Base-by-base conservation (phyloP, 1,140 invertebrate genomes). In the Pachypsylla venusta region DNA sequence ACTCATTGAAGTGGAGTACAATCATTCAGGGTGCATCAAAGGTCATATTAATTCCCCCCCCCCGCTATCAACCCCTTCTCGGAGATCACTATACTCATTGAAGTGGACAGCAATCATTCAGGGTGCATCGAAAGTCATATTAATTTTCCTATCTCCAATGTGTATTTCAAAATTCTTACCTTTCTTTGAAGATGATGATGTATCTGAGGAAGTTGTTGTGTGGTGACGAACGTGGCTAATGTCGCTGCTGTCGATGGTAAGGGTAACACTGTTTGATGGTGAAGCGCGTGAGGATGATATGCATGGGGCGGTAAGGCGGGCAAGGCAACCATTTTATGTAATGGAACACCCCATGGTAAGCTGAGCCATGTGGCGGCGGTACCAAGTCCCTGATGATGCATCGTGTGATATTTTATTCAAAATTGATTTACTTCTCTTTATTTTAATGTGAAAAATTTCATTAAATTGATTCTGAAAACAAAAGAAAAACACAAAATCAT, bases 101-200 rank as follows among this genome's bases (percentile, higher is more conserved):
- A n/a, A n/a, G n/a, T n/a, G n/a, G n/a, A n/a, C n/a, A n/a, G n/a
- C n/a, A n/a, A n/a, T n/a, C n/a, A n/a, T n/a, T n/a, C n/a, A n/a
- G n/a, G n/a, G n/a, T n/a, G n/a, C n/a, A n/a, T n/a, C n/a, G n/a
- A n/a, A n/a, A n/a, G n/a, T n/a, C n/a, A n/a, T n/a, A n/a, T n/a
- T n/a, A n/a, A n/a, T n/a, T n/a, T n/a, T n/a, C n/a, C n/a, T n/a
- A n/a, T n/a, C n/a, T n/a, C n/a, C n/a, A n/a, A n/a, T n/a, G n/a
- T n/a, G n/a, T n/a, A 35, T 16, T 35, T 35, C 30, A 16, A 16
- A 10, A 10, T n/a, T 19, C 42, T n/a, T 48, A 48, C 42, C 42
- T 48, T 48, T 48, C 42, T 48, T 22, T 48, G 42, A n/a, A 48
- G 42, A 48, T 48, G 42, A 19, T 48, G 42, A 48, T 48, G 42